Evolutionary conservation across 2,888 invertebrate species (phyloP), one percentile per base, ranked within the genome.

Genomic region (Podotricha telesiphe): DNA sequence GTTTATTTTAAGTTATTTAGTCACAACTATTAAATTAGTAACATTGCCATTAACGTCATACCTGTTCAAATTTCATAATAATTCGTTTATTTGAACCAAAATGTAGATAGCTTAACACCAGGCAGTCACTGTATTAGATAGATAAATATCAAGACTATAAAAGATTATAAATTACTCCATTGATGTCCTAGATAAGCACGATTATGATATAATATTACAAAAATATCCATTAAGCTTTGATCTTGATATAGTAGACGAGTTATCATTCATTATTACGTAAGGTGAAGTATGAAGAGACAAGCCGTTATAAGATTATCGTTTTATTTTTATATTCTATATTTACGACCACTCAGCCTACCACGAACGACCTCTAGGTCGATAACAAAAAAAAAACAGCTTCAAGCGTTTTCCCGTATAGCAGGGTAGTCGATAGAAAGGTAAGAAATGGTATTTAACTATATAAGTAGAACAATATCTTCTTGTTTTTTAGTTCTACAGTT

Each of bases 131-230:
- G 8, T 37, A 37, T 3, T 19, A 40, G 20, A 58, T 20, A 7
- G 3, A 40, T n/a, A n/a, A n/a, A n/a, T 40, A 58, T 19, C 7
- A n/a, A 3, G 28, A 53, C 34, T 28, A 28, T 28, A 17, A 53
- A 17, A 34, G 28, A n/a, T 53, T 28, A 34, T 28, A 53, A 53
- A n/a, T 28, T n/a, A 53, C 17, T 28, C 8, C 15, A 53, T 53
- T 17, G 48, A 28, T 37, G 19, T 50, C 37, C 28, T 50, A 47
- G 48, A 51, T 50, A 40, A 51, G 48, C 48, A 64, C 42, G 17
- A 45, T n/a, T 59, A 22, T 45, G 45, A 59, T 59, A 59, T 45
- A 59, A 59, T n/a, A n/a, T 45, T 22, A 42, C 59, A 59, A 45
- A 59, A 45, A 45, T 40, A 40, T 59, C 59, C 45, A 59, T n/a